Base-by-base conservation (phyloP, 2,113 vertebrate genomes). In the Motacilla tschutschensis region DNA sequence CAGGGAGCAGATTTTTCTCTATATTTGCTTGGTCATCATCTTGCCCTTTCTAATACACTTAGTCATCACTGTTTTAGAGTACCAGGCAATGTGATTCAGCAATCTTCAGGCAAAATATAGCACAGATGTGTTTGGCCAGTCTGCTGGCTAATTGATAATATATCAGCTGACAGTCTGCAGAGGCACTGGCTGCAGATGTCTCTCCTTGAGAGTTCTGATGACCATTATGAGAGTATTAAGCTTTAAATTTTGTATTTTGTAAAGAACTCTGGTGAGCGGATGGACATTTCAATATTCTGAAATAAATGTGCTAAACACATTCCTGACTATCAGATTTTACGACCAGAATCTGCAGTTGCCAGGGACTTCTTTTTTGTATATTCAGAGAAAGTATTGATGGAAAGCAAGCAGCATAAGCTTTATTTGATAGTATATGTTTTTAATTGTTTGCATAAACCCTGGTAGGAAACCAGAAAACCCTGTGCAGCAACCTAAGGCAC, bases 111-210 rank as follows among this genome's bases (percentile, higher is more conserved):
- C 55, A 77, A 73, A 85, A 83, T 29, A 26, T 16, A 67, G 41
- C 60, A 82, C 70, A 93, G 72, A 85, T 67, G 65, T 80, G 63
- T 85, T 78, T 72, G 78, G 83, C 64, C 78, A 88, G 59, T 67
- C 75, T 70, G 51, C 71, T 83, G 47, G 55, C 57, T 94, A 85
- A 91, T 53, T 94, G 93, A 92, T 85, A 72, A 90, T 50, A 10
- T 33, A 85, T 81, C 86, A 92, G 76, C 84, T 88, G 88, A 53
- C 64, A 90, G 44, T 69, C 73, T 54, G 67, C 33, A 4, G 67
- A 62, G 43, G 11, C 75, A 46, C n/a, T 66, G 66, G 40, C 79
- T 92, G 65, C 76, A 92, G 83, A 85, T 87, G 73, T 75, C 83
- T 85, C 66, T 86, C 5, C 4, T 22, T 91, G 60, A 55, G 69